These are phyloP conservation scores for Ceuthmochares aereus DNA, from an alignment of 2,113 vertebrate species.

Conservation along the genomic window DNA sequence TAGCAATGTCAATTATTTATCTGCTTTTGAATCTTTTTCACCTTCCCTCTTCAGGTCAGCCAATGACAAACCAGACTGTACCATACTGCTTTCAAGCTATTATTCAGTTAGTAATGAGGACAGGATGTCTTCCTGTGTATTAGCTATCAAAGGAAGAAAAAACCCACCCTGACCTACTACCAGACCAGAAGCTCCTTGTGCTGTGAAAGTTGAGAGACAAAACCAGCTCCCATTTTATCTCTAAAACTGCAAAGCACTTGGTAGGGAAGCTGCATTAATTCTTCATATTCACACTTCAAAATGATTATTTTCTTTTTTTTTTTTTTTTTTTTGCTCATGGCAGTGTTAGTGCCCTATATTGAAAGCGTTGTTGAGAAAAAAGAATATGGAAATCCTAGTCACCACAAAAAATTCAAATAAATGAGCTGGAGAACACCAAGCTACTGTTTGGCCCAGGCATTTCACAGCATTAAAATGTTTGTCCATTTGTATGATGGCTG, in stretches of 20 bases:
- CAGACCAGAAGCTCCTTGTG: not conserved
- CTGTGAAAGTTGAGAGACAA: not conserved
- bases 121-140: not conserved
- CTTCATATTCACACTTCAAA: conserved; percentile 6
- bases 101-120: not conserved
- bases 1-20: conserved; percentile 55
- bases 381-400: not conserved
- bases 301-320: no score
- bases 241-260: not conserved
- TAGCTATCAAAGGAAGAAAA: conserved; percentile 12
- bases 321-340: not conserved
- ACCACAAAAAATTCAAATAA: not conserved
- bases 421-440: not conserved
- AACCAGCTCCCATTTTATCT: conserved; percentile 3
- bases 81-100: conserved; percentile 42
- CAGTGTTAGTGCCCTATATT: not conserved
- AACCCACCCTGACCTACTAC: not conserved
- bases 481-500: accelerated
- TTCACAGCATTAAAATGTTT: not conserved
- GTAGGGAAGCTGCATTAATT: not conserved
- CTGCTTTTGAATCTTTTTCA: conserved; percentile 53
- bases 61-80: conserved; percentile 43
- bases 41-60: conserved; percentile 36
- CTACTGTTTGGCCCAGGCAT: not conserved
- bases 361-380: not conserved